Evolutionary conservation across 2,113 vertebrate genomes (phyloP), one percentile per base, ranked within the genome.

Genomic region (Sterrhoptilus dennistouni): DNA sequence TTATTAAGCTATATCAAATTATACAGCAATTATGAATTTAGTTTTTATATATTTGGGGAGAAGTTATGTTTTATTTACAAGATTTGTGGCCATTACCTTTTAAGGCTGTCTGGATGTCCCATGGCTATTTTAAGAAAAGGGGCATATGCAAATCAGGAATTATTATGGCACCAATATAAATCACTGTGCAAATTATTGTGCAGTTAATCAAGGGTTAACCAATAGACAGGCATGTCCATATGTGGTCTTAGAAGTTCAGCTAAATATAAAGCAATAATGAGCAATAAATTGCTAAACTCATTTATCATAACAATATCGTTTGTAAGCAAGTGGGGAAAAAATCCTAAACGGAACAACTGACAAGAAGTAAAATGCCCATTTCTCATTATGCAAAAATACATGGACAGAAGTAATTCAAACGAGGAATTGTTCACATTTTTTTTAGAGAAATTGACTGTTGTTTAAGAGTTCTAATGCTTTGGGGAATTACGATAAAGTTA

Each of bases 401-500:
- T 24, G 47, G 82, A 28, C 53, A 94, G 87, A 95, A 69, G 47
- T 92, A 88, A 90, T 96, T 93, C 93, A 94, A 96, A 89, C 4
- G 50, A 50, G 66, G 23, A 76, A 79, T 71, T 95, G 87, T 90
- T 90, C 74, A 85, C 33, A 42, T 93, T 89, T 97, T 95, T 85
- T 47, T 82, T 86, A 70, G 57, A 94, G 77, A 65, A 77, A 71
- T 3, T 57, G 70, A 40, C 64, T 96, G 47, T 21, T 97, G 66
- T 93, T 86, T 70, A 69, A 92, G 72, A 65, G 69, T 45, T 93
- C 64, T 96, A 84, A 9, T 83, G 44, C 95, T 97, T 97, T 94
- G 64, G 82, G 83, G 90, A 97, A 97, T 97, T 97, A 97, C 91
- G 93, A 94, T 35, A 87, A 97, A 98, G 80, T 93, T 96, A 92